Evolutionary conservation across 2,888 invertebrate genomes (phyloP), one percentile per base, ranked within the genome.

Genomic region (Lasioglossum marginatum): DNA sequence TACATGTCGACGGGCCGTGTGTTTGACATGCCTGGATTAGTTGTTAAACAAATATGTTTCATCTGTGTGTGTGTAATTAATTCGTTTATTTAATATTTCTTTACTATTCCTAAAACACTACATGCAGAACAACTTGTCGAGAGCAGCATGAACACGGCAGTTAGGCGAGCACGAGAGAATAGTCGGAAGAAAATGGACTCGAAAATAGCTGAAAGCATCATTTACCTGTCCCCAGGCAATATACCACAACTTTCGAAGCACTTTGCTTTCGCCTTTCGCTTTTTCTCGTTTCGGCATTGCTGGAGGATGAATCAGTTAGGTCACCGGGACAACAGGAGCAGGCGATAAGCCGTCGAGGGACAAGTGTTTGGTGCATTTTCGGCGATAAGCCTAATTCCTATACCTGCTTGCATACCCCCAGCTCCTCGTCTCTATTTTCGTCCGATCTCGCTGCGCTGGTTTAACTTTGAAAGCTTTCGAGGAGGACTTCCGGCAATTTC

Each of bases 301-400:
- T 52, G n/a, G 57, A 81, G 77, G 74, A 83, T 40, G 78, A 57
- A 83, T 82, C 71, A 43, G 71, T 85, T 85, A 34, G 82, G 84
- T 92, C 87, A 91, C 91, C 90, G 89, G 81, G 90, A 85, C 85
- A 88, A 88, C 82, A 90, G 88, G 91, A 90, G 92, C 90, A 92
- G 91, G 75, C 85, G 92, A 92, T 93, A 92, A 93, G 82, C 74
- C 80, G 87, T 89, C 88, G 83, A 82, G 76, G 83, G 90, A 93
- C 91, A 91, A 91, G 93, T 91, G 90, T 92, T 91, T 81, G 86
- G 86, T 91, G 90, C 88, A 63, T 85, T 77, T 81, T 79, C 71
- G 12, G 43, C 81, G 92, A 92, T 93, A 93, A 92, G 85, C 68
- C 70, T 57, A 71, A 68, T 57, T 48, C 31, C n/a, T 77, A 80